phyloP scores from a whole-genome alignment of 2,113 vertebrate species.

The Platysternon megacephalum region DNA sequence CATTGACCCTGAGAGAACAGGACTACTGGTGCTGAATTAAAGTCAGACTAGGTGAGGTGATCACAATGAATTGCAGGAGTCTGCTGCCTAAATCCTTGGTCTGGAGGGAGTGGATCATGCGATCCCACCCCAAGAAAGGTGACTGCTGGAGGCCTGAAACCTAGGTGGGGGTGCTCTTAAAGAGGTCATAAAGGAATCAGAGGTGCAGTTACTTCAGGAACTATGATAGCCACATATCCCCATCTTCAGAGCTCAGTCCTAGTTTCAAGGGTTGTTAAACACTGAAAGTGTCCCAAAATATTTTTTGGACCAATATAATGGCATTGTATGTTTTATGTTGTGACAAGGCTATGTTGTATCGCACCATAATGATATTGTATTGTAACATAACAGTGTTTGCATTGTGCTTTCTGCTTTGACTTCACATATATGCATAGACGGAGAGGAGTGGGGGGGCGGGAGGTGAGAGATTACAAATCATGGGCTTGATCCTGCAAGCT shows the following conservation, averaged over 20 bases:
- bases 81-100: neutral
- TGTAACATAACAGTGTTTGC: neutral
- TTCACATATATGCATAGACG: neutral
- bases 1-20: neutral
- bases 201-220: neutral
- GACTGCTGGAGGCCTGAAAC: too few species aligned
- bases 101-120: neutral
- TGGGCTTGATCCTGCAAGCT: neutral
- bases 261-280: neutral
- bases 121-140: too few species aligned
- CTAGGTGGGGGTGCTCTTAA: neutral
- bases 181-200: neutral
- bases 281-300: neutral
- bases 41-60: neutral
- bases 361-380: neutral
- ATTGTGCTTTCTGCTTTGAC: neutral
- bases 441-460: accelerated
- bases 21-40: neutral
- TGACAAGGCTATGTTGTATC: neutral
- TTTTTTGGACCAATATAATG: neutral
- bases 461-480: neutral
- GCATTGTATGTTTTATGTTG: neutral
- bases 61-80: neutral
- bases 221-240: neutral
- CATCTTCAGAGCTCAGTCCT: neutral